These are phyloP conservation scores for Ceyx margarethae DNA, from an alignment of 2,113 vertebrate species.

Conservation along the genomic window DNA sequence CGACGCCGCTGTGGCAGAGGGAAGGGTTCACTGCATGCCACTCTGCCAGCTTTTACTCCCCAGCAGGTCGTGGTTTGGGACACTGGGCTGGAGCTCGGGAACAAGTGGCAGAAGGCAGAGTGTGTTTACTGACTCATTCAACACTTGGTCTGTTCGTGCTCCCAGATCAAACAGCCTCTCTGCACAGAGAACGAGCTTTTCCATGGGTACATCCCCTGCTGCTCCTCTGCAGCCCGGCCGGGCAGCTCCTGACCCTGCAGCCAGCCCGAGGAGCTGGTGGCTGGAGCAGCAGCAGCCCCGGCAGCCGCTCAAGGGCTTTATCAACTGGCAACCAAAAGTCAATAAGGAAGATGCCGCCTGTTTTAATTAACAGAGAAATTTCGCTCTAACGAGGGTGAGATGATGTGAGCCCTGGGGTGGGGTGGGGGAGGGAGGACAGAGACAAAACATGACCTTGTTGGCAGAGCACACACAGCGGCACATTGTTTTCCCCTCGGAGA, in stretches of 20 bases:
- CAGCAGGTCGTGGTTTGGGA: rapidly evolving
- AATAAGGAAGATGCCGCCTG: constrained; percentile 39
- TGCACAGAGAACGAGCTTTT: rapidly evolving
- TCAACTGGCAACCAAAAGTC: constrained; percentile 56
- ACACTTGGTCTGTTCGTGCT: rapidly evolving
- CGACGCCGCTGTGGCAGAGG: rapidly evolving
- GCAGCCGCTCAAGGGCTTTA: neutral
- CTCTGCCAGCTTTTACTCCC: neutral
- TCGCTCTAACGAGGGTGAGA: neutral
- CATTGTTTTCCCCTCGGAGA: constrained; percentile 1
- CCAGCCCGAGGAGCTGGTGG: neutral
- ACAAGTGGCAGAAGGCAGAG: neutral
- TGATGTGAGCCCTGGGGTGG: neutral
- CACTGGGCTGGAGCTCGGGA: neutral
- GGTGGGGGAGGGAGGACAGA: neutral
- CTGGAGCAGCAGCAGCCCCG: neutral
- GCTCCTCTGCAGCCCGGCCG: rapidly evolving
- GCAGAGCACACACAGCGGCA: neutral
- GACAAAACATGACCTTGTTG: constrained; percentile 72
- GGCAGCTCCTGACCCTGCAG: neutral
- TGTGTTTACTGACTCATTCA: rapidly evolving
- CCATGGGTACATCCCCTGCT: rapidly evolving
- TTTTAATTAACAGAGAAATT: constrained; percentile 51
- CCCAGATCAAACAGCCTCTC: neutral
- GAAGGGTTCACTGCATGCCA: rapidly evolving